These are phyloP conservation scores for Ibycter americanus DNA, from an alignment of 2,797 vertebrate species.

Conservation along the genomic window DNA sequence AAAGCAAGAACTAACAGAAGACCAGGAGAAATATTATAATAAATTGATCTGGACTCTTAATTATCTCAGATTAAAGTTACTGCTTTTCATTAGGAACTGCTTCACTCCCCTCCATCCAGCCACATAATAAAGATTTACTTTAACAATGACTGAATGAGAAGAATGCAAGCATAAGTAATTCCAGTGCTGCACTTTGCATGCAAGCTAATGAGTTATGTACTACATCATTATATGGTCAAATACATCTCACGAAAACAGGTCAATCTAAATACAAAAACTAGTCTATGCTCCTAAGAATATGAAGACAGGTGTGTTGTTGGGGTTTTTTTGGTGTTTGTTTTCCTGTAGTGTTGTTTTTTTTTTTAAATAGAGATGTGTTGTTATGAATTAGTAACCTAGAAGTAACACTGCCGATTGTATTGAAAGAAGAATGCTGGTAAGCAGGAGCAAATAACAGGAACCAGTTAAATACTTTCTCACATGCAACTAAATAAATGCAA, in stretches of 20 bases:
- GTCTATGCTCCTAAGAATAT: background rate
- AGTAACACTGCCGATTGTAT: background rate
- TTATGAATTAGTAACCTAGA: background rate
- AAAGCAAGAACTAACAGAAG: background rate
- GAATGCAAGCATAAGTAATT: background rate
- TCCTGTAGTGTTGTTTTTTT: background rate
- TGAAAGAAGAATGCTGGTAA: background rate
- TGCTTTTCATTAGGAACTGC: background rate
- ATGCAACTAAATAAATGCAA: background rate
- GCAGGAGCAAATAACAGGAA: background rate
- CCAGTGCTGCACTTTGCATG: background rate
- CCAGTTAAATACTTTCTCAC: background rate
- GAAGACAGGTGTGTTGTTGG: background rate
- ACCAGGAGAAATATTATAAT: background rate
- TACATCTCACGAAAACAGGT: background rate
- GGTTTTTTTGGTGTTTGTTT: background rate
- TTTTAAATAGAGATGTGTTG: background rate
- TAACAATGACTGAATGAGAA: conserved; percentile 7
- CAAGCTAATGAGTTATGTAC: background rate
- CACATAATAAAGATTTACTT: background rate
- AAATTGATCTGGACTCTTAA: background rate
- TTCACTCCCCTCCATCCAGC: background rate
- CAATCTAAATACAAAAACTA: background rate
- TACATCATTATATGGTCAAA: background rate
- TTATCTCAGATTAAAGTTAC: background rate